Evolutionary conservation across 2,888 invertebrate species (phyloP), one percentile per base, ranked within the genome.

Genomic region (Tetragonula carbonaria): DNA sequence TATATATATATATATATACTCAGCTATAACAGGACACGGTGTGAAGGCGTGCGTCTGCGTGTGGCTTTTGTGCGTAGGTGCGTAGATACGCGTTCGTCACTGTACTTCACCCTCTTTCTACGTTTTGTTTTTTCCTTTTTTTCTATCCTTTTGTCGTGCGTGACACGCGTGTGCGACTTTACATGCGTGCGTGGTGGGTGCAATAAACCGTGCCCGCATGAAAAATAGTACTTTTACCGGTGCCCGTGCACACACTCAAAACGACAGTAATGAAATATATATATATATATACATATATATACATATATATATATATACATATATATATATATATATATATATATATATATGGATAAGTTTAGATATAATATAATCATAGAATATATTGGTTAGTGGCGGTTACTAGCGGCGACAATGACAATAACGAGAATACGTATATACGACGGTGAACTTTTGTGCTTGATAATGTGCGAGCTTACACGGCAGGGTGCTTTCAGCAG

Each of bases 391-490:
- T 71, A 72, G 79, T 62, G 66, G 72, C 33, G 62, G 67, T n/a
- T 72, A 78, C 71, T 73, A 86, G 82, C 82, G 86, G 78, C 82
- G 86, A 83, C 87, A 86, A 86, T 86, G 68, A 81, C 87, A 82
- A 79, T 79, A 86, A 86, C 82, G 86, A 81, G 73, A 65, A 75
- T 80, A 82, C 74, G 79, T 82, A 85, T 81, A 85, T 55, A 90
- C 85, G 90, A 71, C 86, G 90, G 86, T 89, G 84, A 87, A 87
- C 78, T 86, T 88, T 89, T 92, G 91, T 93, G 93, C 93, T 92
- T 93, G 90, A 92, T 91, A 93, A 92, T 93, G 93, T 93, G 94
- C 94, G 93, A 93, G 92, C 92, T 93, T 92, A 92, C 90, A 93
- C 92, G 93, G 91, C 91, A 91, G 90, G 92, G 93, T 94, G 94